Conservation (phyloP, 92 coral and sea anemone genomes). For the Porites rus region DNA sequence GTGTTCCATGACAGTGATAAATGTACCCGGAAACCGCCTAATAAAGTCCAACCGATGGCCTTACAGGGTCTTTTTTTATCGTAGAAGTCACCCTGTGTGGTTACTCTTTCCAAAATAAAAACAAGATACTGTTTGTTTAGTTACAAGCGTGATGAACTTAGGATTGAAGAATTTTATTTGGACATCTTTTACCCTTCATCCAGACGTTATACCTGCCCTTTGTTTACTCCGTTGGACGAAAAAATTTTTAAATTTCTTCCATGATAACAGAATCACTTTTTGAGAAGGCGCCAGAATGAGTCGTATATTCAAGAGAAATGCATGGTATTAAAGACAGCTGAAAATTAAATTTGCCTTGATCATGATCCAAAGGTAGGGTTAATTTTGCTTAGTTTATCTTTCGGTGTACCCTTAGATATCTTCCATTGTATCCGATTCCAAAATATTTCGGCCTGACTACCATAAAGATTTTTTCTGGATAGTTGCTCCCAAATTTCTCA, state of each 20-base stretch:
- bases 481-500: neutral
- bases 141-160: neutral
- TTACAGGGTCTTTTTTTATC: neutral
- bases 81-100: slow-evolving; percentile 36
- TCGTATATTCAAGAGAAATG: neutral
- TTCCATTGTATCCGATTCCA: slow-evolving; percentile 4
- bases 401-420: neutral
- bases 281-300: neutral
- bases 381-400: too few relatives aligned
- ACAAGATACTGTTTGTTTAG: neutral
- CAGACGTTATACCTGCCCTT: neutral
- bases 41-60: slow-evolving; percentile 24
- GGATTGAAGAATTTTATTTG: neutral
- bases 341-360: neutral
- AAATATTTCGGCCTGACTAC: neutral
- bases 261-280: neutral
- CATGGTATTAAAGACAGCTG: neutral
- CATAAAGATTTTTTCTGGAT: neutral
- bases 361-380: neutral
- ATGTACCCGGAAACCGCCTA: slow-evolving; percentile 66
- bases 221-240: slow-evolving; percentile 57
- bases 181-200: neutral
- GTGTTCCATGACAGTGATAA: slow-evolving; percentile 74
- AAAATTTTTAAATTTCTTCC: slow-evolving; percentile 2
- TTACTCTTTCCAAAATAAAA: slow-evolving; percentile 16